Base-by-base conservation (phyloP, 2,113 vertebrate species). In the Neoarius graeffei region DNA sequence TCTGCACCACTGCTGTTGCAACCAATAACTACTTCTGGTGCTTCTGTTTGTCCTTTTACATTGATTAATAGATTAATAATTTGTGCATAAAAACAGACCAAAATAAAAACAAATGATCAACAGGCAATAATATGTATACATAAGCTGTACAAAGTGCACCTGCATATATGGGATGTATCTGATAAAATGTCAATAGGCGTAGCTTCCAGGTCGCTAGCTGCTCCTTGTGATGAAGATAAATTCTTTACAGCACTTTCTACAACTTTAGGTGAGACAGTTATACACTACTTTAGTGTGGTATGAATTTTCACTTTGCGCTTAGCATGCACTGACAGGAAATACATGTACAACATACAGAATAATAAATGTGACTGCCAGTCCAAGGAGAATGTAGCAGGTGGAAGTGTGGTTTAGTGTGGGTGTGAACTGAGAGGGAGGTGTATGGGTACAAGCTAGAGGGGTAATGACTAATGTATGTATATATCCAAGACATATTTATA, bases 391-490 rank as follows among this genome's bases (percentile, higher is more conserved):
- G 42, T 52, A 76, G 73, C 48, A 25, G 20, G 73, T 50, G 50
- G 50, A 54, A 54, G 23, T 79, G 76, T 54, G 76, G 76, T 79
- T 79, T 79, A 79, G 76, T 7, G 76, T 79, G 50, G 76, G 76
- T 6, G 50, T 7, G 9, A 79, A 79, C 25, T n/a, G 50, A 79
- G 25, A 77, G 11, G 11, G 50, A 54, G 50, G 50, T 54, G 23
- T 14, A 15, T 25, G 13, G 25, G 74, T 79, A 52, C 2, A 15
- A 77, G 74, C 48, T 77, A 77, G 5, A 25, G 5, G 5, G 20
- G 74, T 52, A 77, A 25, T 77, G 73, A 76, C 73, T 76, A 76
- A 50, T 50, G 3, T 23, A 79, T 1, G 7, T 48, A 74, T 14
- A 52, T 77, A 35, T 5, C 11, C 9, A 23, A 52, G 1, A n/a